These are phyloP conservation scores for Brachionus manjavacas DNA, from an alignment of 1,140 invertebrate species.

Conservation along the genomic window DNA sequence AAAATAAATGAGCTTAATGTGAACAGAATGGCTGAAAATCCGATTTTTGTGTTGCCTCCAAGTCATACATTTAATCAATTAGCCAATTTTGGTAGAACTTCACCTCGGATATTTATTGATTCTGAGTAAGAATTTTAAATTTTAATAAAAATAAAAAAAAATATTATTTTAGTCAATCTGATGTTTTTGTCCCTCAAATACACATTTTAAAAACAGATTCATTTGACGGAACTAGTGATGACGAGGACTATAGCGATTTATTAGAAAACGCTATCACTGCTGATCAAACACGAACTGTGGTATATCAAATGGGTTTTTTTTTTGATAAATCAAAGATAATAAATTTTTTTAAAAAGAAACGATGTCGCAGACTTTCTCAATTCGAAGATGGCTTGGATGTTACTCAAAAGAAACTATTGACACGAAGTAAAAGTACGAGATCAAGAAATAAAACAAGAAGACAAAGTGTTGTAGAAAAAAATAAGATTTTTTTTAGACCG, in stretches of 20 bases:
- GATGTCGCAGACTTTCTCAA: background rate
- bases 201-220: background rate
- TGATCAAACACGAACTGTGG: background rate
- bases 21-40: conserved; percentile 32
- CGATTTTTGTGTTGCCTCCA: conserved; percentile 7
- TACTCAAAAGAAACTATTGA: background rate
- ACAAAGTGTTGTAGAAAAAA: background rate
- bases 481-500: background rate
- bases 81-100: background rate
- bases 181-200: background rate
- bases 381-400: conserved; percentile 1
- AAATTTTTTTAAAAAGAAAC: background rate
- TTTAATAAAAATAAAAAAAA: background rate
- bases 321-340: background rate
- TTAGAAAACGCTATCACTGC: background rate
- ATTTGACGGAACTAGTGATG: background rate
- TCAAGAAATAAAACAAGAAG: background rate
- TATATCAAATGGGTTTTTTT: background rate
- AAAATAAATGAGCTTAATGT: conserved; percentile 40
- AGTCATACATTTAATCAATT: background rate
- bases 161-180: background rate
- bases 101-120: background rate
- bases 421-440: background rate
- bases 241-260: background rate
- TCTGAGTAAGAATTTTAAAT: background rate